A percentile compares a stretch with the other conserved stretches of the same genome.
phyloP scores from a whole-genome alignment of 2,888 invertebrate species.

The Catocala fraxini region DNA sequence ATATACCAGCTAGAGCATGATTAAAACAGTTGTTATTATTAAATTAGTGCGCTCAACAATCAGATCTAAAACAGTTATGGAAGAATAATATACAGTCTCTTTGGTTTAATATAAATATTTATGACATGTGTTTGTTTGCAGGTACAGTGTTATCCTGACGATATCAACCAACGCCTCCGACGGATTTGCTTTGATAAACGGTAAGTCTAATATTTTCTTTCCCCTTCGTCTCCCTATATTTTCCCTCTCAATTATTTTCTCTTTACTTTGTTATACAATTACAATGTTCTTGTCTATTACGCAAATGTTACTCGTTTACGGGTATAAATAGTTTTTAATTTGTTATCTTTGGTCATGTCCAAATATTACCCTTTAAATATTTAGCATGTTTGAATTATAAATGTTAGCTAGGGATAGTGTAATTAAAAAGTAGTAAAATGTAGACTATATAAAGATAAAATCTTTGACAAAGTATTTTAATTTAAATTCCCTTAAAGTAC shows the following conservation, averaged over 20 bases:
- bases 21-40: slow-evolving; percentile 13
- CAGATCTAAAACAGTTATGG: slow-evolving; percentile 17
- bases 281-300: too few relatives aligned
- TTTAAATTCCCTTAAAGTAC: too few relatives aligned
- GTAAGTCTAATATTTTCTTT: slow-evolving; percentile 59
- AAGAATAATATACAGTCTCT: slow-evolving; percentile 20
- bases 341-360: too few relatives aligned
- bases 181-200: slow-evolving; percentile 81
- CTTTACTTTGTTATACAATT: not conserved
- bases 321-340: too few relatives aligned
- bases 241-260: not conserved
- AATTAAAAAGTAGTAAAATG: too few relatives aligned
- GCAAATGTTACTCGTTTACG: too few relatives aligned
- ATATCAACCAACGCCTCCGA: slow-evolving; percentile 79
- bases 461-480: too few relatives aligned
- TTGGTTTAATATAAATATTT: slow-evolving; percentile 15
- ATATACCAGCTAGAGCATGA: not conserved
- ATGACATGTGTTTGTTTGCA: slow-evolving; percentile 60
- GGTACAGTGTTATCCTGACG: slow-evolving; percentile 82
- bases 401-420: not conserved
- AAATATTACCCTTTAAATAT: too few relatives aligned
- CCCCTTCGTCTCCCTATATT: not conserved
- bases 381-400: not conserved
- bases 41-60: slow-evolving; percentile 5
- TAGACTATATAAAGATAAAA: too few relatives aligned